Conservation (phyloP, 2,888 invertebrate species). For the Tortricodes alternella region DNA sequence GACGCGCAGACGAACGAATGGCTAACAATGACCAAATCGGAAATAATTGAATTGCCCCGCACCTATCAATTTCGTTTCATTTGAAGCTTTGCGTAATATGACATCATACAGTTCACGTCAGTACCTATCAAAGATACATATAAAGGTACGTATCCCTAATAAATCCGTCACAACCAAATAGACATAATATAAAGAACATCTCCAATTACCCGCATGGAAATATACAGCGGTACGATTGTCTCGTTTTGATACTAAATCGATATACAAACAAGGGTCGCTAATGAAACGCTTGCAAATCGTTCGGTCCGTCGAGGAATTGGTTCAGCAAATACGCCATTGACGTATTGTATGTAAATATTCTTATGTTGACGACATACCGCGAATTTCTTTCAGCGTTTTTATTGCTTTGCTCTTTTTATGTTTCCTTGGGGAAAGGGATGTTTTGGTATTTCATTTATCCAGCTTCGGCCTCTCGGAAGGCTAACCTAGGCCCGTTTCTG, state of each 20-base stretch:
- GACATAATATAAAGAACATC: constrained; percentile 6
- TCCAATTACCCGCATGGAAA: constrained; percentile 55
- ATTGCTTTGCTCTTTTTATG: too few relatives aligned
- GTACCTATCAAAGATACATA: background rate
- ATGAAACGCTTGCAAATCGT: constrained; percentile 54
- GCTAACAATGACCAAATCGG: too few relatives aligned
- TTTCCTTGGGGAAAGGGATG: too few relatives aligned
- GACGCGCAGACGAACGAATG: too few relatives aligned
- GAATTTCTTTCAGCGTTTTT: background rate
- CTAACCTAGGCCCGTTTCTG: too few relatives aligned
- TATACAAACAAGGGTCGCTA: constrained; percentile 60
- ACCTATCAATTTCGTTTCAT: too few relatives aligned
- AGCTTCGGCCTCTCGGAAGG: too few relatives aligned
- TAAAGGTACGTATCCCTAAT: background rate
- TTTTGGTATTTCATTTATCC: too few relatives aligned
- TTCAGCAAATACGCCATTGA: constrained; percentile 53
- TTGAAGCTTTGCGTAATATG: too few relatives aligned
- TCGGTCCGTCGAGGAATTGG: constrained; percentile 49
- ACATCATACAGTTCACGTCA: too few relatives aligned
- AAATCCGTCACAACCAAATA: background rate
- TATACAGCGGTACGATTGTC: constrained; percentile 61
- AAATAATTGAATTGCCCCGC: too few relatives aligned
- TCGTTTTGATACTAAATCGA: constrained; percentile 52
- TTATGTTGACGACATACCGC: too few relatives aligned
- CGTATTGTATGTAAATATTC: constrained; percentile 58